Evolutionary conservation across 2,113 vertebrate species (phyloP).

Genomic region (Vanacampus margaritifer): DNA sequence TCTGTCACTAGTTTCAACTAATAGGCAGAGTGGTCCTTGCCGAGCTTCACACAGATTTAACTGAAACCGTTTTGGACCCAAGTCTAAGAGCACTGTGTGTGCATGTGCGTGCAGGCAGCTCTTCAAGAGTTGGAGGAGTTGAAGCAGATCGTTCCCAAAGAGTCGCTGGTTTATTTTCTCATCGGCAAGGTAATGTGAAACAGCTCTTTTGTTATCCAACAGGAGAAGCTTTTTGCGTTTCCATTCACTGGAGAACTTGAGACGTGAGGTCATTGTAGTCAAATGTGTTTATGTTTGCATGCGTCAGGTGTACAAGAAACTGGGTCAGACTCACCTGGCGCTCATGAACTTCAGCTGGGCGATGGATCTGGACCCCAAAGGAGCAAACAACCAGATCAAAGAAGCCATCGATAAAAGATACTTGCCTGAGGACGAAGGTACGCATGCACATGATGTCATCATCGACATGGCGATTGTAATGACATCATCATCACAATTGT

Average conservation of each 20-base stretch:
- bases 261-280: no score
- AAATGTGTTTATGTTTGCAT: neutral
- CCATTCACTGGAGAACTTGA: no score
- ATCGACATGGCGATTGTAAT: neutral
- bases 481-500: neutral
- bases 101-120: conserved; percentile 77
- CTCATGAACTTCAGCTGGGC: conserved; percentile 99
- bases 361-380: conserved; percentile 98
- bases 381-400: conserved; percentile 99
- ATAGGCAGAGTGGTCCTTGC: no score
- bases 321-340: conserved; percentile 95
- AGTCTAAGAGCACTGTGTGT: neutral
- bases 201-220: neutral
- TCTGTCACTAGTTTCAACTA: no score
- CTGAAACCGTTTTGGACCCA: no score
- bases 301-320: conserved; percentile 93
- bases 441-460: neutral
- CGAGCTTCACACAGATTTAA: no score
- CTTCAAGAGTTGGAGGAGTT: conserved; percentile 98
- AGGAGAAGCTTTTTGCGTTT: neutral
- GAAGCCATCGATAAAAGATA: conserved; percentile 98
- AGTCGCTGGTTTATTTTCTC: conserved; percentile 98
- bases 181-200: conserved; percentile 90
- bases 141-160: conserved; percentile 99
- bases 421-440: conserved; percentile 87